Evolutionary conservation across 37 sponge, comb jelly and placozoan genomes (phyloP).

Genomic region (Lycopodina hypogea): DNA sequence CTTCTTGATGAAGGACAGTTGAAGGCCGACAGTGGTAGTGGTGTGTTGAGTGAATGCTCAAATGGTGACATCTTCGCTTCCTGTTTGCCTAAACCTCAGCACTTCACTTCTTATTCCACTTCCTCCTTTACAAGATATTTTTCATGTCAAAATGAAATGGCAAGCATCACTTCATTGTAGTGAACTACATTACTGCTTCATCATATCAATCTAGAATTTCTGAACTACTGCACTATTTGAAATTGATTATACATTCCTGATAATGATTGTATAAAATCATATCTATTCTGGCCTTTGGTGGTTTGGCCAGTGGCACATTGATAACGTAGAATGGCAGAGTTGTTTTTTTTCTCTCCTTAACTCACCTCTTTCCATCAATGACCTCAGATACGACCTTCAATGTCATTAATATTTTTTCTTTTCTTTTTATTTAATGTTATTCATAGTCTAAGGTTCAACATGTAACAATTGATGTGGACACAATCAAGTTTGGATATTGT

Average conservation of each 20-base stretch:
- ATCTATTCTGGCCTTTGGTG: too few species aligned
- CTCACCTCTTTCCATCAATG: too few species aligned
- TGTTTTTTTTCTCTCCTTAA: too few species aligned
- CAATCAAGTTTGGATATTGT: slow-evolving; percentile 60
- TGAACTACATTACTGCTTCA: too few species aligned
- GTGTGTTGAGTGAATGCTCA: slow-evolving; percentile 3
- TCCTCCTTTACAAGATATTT: slow-evolving; percentile 23
- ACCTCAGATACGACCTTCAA: too few species aligned
- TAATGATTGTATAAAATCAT: too few species aligned
- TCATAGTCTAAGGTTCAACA: slow-evolving; percentile 46
- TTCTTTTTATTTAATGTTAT: neutral
- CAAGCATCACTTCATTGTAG: neutral
- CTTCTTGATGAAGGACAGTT: slow-evolving; percentile 30
- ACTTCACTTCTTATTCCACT: neutral
- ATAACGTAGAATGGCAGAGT: too few species aligned
- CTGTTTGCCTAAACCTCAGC: neutral
- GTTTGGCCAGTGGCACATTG: too few species aligned
- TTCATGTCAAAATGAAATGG: slow-evolving; percentile 23
- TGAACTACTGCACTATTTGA: too few species aligned
- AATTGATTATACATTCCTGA: too few species aligned
- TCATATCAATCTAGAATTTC: too few species aligned
- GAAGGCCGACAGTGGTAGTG: neutral
- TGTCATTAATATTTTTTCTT: too few species aligned
- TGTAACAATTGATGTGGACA: slow-evolving; percentile 50
- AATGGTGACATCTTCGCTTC: neutral